Conservation (phyloP, 1,140 invertebrate species). For the Panagrolaimus sp. region DNA sequence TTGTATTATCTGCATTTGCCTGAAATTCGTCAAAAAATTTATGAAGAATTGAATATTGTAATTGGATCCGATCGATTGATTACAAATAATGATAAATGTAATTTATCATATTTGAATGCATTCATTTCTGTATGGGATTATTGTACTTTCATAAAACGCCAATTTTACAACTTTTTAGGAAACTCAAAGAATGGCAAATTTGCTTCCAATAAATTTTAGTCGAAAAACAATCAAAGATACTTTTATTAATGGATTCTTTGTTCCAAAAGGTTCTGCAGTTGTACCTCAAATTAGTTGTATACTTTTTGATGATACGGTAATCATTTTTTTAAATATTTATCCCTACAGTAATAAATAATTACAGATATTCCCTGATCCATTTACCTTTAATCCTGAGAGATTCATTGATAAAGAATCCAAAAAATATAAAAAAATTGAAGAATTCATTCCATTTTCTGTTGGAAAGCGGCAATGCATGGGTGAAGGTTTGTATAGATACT, state of each 20-base stretch:
- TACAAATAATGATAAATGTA: background rate
- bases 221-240: background rate
- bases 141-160: too few relatives aligned
- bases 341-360: conserved; percentile 1
- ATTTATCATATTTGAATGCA: background rate
- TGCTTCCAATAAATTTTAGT: background rate
- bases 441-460: conserved; percentile 8
- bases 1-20: background rate
- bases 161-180: too few relatives aligned
- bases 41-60: background rate
- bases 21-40: background rate
- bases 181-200: conserved; percentile 7
- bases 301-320: conserved; percentile 5
- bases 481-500: background rate
- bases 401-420: background rate
- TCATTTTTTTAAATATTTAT: background rate
- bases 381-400: background rate
- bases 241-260: background rate
- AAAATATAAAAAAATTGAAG: conserved; percentile 10
- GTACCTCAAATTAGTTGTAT: conserved; percentile 3
- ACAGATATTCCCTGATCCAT: background rate
- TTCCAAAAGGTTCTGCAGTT: conserved; percentile 2
- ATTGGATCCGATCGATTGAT: background rate
- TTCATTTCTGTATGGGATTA: background rate
- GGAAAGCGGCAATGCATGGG: conserved; percentile 11